Conservation (phyloP, 1,140 invertebrate genomes). For the Penaeus vannamei region DNA sequence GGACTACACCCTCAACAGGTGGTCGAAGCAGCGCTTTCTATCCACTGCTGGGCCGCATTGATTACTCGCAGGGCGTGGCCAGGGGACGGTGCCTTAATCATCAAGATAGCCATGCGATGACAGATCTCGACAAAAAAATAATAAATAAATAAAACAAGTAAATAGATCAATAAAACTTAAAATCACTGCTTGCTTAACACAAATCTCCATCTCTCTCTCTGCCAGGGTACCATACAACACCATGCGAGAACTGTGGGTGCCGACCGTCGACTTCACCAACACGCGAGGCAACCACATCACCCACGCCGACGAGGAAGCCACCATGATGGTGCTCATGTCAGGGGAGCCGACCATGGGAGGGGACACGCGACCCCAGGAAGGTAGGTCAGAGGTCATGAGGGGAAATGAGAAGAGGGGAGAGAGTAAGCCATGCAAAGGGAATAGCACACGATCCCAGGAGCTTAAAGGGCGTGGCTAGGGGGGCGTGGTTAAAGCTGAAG, state of each 20-base stretch:
- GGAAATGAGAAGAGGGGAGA: too few species aligned
- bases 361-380: constrained; percentile 57
- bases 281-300: constrained; percentile 65
- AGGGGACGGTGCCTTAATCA: too few species aligned
- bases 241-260: constrained; percentile 61
- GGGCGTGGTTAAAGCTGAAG: too few species aligned
- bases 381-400: constrained; percentile 29
- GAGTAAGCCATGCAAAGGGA: too few species aligned
- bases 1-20: constrained; percentile 66
- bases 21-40: neutral
- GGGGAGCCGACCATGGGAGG: constrained; percentile 55
- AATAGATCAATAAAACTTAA: neutral
- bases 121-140: too few species aligned
- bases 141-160: too few species aligned
- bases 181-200: neutral
- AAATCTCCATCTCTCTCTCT: neutral
- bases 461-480: too few species aligned
- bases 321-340: constrained; percentile 62
- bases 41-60: too few species aligned
- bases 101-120: too few species aligned
- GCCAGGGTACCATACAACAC: constrained; percentile 59
- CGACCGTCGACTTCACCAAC: constrained; percentile 65
- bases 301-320: constrained; percentile 63
- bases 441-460: too few species aligned
- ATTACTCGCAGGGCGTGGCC: neutral